Evolutionary conservation across 1,140 invertebrate species (phyloP).

Genomic region (Helicoverpa armigera): DNA sequence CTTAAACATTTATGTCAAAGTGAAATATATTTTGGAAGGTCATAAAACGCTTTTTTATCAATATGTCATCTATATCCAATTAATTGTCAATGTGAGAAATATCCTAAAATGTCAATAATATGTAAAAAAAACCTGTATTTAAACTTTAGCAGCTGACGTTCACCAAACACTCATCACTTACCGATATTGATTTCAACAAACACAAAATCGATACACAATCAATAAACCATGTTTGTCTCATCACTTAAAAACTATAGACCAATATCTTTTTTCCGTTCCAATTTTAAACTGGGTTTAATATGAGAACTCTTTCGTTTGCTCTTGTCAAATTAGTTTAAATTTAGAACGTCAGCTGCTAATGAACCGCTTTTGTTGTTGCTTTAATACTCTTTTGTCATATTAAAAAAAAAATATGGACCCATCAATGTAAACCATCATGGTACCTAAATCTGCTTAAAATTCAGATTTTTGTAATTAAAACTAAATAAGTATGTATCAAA

Average conservation of each 20-base stretch:
- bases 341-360: conserved; percentile 5
- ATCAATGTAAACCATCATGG: neutral
- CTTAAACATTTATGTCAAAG: too few species aligned
- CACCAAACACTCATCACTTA: conserved; percentile 29
- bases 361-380: neutral
- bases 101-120: too few species aligned
- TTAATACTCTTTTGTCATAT: neutral
- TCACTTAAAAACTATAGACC: conserved; percentile 1
- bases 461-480: too few species aligned
- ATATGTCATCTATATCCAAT: too few species aligned
- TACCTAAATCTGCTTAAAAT: neutral
- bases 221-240: conserved; percentile 45
- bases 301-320: conserved; percentile 16
- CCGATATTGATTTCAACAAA: conserved; percentile 43
- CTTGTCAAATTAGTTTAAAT: conserved; percentile 31
- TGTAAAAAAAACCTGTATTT: too few species aligned
- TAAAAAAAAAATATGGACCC: neutral
- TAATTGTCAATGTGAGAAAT: too few species aligned
- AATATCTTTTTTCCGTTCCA: conserved; percentile 25
- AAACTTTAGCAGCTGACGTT: conserved; percentile 12
- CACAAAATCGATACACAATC: conserved; percentile 51
- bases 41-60: too few species aligned
- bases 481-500: too few species aligned
- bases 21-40: too few species aligned
- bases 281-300: conserved; percentile 19